Evolutionary conservation across 2,113 vertebrate species (phyloP).

Genomic region (Lasiurus cinereus): DNA sequence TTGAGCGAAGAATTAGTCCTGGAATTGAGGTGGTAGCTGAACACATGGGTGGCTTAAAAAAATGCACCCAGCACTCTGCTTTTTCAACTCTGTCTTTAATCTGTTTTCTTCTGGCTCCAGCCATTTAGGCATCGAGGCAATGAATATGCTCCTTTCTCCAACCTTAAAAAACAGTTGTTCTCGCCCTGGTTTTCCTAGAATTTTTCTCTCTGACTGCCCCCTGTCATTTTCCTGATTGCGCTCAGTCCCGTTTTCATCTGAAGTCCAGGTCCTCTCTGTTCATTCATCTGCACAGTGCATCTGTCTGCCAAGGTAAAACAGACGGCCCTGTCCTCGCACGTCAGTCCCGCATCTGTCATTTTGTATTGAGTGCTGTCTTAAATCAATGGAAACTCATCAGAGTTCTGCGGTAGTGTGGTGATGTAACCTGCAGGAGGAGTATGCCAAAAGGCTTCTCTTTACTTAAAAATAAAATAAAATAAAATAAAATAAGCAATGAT

Average conservation of each 20-base stretch:
- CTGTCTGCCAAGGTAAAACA: neutral
- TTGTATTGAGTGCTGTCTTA: constrained; percentile 44
- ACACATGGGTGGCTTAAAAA: neutral
- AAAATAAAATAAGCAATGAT: constrained; percentile 58
- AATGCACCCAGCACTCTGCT: neutral
- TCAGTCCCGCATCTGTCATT: neutral
- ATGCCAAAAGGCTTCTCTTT: constrained; percentile 61
- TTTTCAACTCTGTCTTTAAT: neutral
- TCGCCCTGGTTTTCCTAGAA: neutral
- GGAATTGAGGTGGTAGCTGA: neutral
- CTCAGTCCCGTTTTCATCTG: neutral
- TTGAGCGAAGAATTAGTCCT: neutral
- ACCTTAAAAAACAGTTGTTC: neutral
- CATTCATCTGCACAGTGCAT: rapidly evolving
- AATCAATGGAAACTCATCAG: constrained; percentile 54
- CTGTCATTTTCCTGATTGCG: neutral
- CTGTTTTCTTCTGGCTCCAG: neutral
- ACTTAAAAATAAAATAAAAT: neutral
- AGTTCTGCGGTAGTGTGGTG: constrained; percentile 39
- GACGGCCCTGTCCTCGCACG: neutral
- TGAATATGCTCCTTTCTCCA: neutral
- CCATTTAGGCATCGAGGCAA: neutral
- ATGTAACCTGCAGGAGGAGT: constrained; percentile 25
- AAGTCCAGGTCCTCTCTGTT: neutral
- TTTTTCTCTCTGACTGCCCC: neutral